These are phyloP conservation scores for Empidonax traillii DNA, from an alignment of 2,113 vertebrate species.

Conservation along the genomic window DNA sequence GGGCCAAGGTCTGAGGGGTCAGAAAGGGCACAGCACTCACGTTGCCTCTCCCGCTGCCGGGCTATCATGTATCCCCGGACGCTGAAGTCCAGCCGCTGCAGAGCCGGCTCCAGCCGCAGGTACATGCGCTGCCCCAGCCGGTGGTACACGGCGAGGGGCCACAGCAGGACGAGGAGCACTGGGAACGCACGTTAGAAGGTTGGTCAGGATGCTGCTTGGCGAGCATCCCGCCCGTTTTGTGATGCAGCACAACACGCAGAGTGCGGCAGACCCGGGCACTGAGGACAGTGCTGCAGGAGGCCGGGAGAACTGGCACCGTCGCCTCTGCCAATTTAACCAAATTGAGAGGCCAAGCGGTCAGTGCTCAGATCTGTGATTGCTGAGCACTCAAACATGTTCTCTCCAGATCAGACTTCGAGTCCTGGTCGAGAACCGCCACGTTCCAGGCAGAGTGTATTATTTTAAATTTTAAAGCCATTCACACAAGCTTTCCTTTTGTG, in stretches of 20 bases:
- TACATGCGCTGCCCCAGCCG: constrained; percentile 80
- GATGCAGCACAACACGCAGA: not conserved
- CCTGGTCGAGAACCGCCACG: not conserved
- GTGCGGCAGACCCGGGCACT: not conserved
- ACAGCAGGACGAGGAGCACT: constrained; percentile 85
- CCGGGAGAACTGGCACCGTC: not conserved
- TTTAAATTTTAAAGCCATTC: not conserved
- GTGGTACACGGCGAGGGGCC: constrained; percentile 88
- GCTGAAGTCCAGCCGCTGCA: constrained; percentile 93
- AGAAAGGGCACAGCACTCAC: constrained; percentile 74
- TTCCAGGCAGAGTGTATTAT: not conserved
- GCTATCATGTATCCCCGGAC: constrained; percentile 88
- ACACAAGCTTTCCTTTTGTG: not conserved
- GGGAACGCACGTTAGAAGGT: not conserved
- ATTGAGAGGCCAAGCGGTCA: not conserved
- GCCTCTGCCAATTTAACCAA: not conserved
- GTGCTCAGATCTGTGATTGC: not conserved
- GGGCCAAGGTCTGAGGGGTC: not conserved
- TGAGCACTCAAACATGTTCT: not conserved
- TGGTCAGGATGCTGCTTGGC: not conserved
- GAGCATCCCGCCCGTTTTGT: not conserved
- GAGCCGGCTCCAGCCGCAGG: constrained; percentile 85
- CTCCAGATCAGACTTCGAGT: not conserved
- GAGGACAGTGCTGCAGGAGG: not conserved
- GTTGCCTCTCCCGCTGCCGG: constrained; percentile 85